Conservation (phyloP, 2,797 vertebrate genomes). For the Pogoniulus pusillus region DNA sequence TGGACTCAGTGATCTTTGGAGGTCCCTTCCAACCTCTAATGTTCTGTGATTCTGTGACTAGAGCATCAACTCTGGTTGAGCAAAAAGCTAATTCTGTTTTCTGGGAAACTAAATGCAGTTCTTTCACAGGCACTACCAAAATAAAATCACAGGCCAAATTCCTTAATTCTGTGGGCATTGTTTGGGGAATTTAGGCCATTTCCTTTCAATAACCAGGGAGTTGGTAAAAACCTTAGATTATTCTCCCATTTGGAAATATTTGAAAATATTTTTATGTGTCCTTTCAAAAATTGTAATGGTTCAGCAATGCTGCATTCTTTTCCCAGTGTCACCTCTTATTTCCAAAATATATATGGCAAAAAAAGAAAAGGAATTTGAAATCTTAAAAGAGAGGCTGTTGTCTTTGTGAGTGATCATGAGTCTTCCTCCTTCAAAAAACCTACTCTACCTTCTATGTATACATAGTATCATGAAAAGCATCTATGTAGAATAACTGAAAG, state of each 20-base stretch:
- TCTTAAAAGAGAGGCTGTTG: not conserved
- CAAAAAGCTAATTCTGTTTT: not conserved
- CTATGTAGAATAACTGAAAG: not conserved
- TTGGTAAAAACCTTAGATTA: not conserved
- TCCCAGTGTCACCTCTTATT: not conserved
- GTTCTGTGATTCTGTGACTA: not conserved
- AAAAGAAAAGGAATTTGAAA: not conserved
- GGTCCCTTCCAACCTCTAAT: no score
- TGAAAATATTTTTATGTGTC: not conserved
- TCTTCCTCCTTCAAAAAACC: not conserved
- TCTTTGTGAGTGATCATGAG: not conserved
- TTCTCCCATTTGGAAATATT: not conserved
- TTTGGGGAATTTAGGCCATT: not conserved
- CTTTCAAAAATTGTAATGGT: not conserved
- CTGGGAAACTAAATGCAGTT: not conserved
- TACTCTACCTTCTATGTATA: not conserved
- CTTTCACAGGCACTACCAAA: not conserved
- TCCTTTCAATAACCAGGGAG: not conserved
- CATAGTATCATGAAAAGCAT: not conserved
- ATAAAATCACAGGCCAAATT: not conserved
- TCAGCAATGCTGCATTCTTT: not conserved
- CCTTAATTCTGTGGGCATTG: not conserved
- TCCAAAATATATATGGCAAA: not conserved
- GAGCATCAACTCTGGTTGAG: not conserved
- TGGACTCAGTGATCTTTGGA: no score